Base-by-base conservation (phyloP, 1,140 invertebrate species). In the Bombus superbus region DNA sequence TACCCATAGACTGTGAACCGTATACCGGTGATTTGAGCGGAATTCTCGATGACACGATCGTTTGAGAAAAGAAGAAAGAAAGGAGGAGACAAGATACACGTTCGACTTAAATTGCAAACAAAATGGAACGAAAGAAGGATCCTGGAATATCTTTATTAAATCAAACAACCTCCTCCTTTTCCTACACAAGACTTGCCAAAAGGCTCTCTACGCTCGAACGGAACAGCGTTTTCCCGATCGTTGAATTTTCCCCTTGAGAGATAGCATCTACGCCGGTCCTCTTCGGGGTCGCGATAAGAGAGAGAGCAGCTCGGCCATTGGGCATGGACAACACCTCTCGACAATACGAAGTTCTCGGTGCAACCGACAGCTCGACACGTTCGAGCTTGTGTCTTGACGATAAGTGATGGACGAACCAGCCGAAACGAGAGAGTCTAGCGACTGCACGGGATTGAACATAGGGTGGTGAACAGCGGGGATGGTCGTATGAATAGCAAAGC, bases 311-410 rank as follows among this genome's bases (percentile, higher is more conserved):
- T 32, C 32, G 42, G 3, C 42, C 74, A 42, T 35, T 15, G 28
- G 32, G 6, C 15, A 22, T 47, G 64, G 32, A 32, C 13, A 64
- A 40, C 75, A 59, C 53, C 53, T 76, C 74, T 35, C 44, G 71
- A 81, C 59, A 38, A 68, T 42, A 44, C 25, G 2, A 15, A 25
- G 47, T 22, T 53, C 47, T 53, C 47, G 47, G 18, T 53, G 47
- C 47, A 53, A 53, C 47, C 25, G 25, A 79, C 64, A 57, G 82
- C 47, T 71, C 74, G 83, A 79, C 66, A 47, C 68, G 10, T 85
- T 72, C 76, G 47, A 77, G 76, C 68, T 10, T 25, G 76, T 72
- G 66, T 72, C 83, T 85, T 47, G 73, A 77, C 81, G 44, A 83
- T 71, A 44, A 74, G 80, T 74, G 80, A 81, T 44, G 68, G 68